Percentiles rank a stretch among this genome's conserved stretches.
Conservation (phyloP, 2,888 invertebrate genomes). For the Thymelicus sylvestris region DNA sequence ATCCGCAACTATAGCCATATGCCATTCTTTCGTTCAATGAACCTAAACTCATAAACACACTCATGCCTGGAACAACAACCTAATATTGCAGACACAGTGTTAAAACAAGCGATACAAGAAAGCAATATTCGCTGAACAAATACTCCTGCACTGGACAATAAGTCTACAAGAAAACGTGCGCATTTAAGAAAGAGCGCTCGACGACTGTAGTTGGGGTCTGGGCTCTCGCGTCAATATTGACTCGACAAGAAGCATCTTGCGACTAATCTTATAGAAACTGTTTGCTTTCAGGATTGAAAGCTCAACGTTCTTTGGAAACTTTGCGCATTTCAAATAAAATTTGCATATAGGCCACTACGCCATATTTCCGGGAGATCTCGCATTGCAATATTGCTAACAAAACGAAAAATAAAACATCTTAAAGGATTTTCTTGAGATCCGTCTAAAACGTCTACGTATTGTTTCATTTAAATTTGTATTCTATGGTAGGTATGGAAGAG, state of each 20-base stretch:
- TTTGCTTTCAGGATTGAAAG: conserved; percentile 77
- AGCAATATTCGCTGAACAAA: conserved; percentile 30
- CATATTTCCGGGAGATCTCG: conserved; percentile 74
- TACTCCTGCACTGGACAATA: conserved; percentile 25
- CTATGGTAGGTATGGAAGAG: no score
- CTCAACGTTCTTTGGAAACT: conserved; percentile 71
- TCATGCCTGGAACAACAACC: neutral
- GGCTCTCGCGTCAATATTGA: conserved; percentile 71
- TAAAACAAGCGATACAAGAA: conserved; percentile 18
- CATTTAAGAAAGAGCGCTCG: conserved; percentile 34
- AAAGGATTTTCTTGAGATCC: no score
- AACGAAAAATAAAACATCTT: conserved; percentile 46
- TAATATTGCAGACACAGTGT: neutral
- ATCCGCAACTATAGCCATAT: no score
- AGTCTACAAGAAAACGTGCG: conserved; percentile 21
- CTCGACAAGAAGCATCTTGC: conserved; percentile 69
- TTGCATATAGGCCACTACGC: conserved; percentile 77
- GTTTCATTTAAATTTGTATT: no score
- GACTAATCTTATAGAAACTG: conserved; percentile 82
- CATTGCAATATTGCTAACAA: conserved; percentile 77
- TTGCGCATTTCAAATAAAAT: conserved; percentile 77
- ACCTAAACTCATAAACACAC: neutral
- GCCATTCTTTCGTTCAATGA: neutral
- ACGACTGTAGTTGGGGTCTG: neutral
- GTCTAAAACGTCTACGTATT: no score